phyloP scores from a whole-genome alignment of 2,797 vertebrate genomes.

The Hemitrygon akajei region DNA sequence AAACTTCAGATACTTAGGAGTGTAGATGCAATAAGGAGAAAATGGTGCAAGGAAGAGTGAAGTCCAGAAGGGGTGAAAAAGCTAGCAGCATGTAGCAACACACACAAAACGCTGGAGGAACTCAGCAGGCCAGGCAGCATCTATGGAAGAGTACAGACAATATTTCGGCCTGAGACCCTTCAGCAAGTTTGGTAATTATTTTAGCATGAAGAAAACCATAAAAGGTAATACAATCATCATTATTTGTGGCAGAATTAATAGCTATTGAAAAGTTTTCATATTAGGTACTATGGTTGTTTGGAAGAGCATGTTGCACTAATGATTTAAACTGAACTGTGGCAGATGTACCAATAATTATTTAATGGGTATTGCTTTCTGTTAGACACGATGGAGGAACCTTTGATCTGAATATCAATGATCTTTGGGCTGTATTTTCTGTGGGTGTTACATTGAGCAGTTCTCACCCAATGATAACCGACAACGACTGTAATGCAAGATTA shows the following conservation, averaged over 20 bases:
- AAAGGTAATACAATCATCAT: not conserved
- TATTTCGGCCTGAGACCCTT: no score
- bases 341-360: not conserved
- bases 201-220: not conserved
- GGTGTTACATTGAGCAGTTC: not conserved
- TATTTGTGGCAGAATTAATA: not conserved
- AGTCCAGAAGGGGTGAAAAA: not conserved
- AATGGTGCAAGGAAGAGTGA: not conserved
- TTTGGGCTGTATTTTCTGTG: not conserved
- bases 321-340: not conserved
- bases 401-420: slow-evolving; percentile 6
- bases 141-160: no score
- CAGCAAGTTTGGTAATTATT: not conserved
- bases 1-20: not conserved
- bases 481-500: not conserved
- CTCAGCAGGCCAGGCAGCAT: no score
- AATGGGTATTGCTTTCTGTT: not conserved
- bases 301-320: not conserved
- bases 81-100: not conserved
- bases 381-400: not conserved
- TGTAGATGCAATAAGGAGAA: not conserved
- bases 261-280: not conserved
- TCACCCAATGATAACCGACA: not conserved
- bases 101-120: no score
- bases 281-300: not conserved